Evolutionary conservation across 2,797 vertebrate species (phyloP).

Genomic region (Glyptemys insculpta): DNA sequence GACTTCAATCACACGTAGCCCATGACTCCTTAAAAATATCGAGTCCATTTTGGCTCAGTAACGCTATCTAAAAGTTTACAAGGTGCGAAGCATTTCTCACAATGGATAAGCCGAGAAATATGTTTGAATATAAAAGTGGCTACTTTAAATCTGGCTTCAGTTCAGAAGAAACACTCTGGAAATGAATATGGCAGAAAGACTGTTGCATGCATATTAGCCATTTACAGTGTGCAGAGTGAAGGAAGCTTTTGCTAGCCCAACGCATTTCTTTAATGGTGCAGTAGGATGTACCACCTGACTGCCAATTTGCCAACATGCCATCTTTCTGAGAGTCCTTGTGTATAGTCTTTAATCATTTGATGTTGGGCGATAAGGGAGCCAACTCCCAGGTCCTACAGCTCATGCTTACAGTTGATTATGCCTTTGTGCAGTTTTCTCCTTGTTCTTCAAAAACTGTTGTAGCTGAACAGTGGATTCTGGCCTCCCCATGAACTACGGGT

Average conservation of each 20-base stretch:
- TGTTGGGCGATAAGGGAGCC: background rate
- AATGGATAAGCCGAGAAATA: background rate
- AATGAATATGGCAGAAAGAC: background rate
- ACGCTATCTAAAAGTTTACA: constrained; percentile 72
- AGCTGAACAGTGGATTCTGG: background rate
- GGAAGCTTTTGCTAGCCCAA: fast-evolving
- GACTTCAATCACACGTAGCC: constrained; percentile 42
- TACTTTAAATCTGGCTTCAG: constrained; percentile 18
- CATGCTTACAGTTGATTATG: background rate
- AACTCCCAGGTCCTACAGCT: background rate
- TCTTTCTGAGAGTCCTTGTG: background rate
- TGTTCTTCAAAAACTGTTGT: background rate
- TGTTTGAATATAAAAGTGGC: background rate
- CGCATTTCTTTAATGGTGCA: fast-evolving
- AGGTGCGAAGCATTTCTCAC: constrained; percentile 57
- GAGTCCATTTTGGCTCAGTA: constrained; percentile 62
- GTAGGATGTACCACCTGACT: background rate
- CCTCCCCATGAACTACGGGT: background rate
- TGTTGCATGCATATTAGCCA: background rate
- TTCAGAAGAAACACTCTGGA: background rate
- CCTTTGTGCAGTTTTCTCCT: background rate
- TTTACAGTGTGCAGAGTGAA: fast-evolving
- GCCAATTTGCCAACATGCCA: background rate
- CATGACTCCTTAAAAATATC: constrained; percentile 58
- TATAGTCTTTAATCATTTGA: background rate